phyloP scores from a whole-genome alignment of 2,797 vertebrate species.

The Gallinago stenura region DNA sequence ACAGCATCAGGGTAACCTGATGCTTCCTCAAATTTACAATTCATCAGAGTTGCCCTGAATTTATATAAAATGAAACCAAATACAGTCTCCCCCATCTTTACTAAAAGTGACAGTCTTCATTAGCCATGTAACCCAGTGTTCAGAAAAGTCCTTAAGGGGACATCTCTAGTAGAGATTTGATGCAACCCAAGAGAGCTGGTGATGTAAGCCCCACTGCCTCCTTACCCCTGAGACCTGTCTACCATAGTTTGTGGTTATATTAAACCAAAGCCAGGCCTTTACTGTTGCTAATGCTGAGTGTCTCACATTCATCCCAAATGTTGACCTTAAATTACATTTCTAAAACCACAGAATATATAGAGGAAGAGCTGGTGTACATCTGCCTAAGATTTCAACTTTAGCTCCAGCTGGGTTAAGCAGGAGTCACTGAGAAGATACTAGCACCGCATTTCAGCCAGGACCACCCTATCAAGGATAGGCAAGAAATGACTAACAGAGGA shows the following conservation, averaged over 20 bases:
- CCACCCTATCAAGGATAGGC: neutral
- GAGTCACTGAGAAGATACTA: neutral
- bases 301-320: neutral
- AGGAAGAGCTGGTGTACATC: neutral
- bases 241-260: neutral
- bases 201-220: neutral
- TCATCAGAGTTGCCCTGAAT: neutral
- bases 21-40: neutral
- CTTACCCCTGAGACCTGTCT: neutral
- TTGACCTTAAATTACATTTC: neutral
- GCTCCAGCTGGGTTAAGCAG: neutral
- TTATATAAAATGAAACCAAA: neutral
- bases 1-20: neutral
- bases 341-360: neutral
- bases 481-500: conserved; percentile 18
- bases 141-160: neutral
- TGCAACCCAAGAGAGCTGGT: neutral
- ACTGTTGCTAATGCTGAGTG: neutral
- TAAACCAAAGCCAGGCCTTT: neutral
- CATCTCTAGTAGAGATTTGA: neutral
- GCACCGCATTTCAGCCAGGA: neutral
- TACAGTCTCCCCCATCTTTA: neutral
- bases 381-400: neutral
- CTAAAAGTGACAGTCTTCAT: neutral
- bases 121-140: neutral